These are phyloP conservation scores for Neolamprologus modestus DNA, from an alignment of 2,113 vertebrate genomes.

Conservation along the genomic window DNA sequence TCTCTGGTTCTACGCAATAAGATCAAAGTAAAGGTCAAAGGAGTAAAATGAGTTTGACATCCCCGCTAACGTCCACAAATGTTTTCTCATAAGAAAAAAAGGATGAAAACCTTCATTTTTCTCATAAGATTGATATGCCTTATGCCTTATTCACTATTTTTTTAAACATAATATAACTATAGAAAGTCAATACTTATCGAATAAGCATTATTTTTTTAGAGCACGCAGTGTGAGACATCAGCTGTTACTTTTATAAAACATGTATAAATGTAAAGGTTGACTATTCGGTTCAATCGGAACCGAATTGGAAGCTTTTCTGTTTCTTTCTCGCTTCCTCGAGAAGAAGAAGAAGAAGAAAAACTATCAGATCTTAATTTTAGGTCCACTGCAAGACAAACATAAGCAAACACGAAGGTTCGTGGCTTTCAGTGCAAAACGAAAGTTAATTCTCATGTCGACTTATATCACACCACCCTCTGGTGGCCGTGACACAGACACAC, in stretches of 20 bases:
- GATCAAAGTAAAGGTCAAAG: neutral
- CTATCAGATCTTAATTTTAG: neutral
- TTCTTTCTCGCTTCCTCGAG: neutral
- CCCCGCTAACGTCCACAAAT: neutral
- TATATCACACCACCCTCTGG: slow-evolving; percentile 14
- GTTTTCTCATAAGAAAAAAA: neutral
- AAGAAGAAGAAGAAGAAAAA: neutral
- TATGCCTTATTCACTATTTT: neutral
- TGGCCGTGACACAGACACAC: neutral
- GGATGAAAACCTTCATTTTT: neutral
- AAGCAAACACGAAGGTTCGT: neutral
- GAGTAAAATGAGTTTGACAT: neutral
- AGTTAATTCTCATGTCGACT: neutral
- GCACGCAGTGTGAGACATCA: neutral
- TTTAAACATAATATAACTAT: neutral
- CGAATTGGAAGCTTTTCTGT: neutral
- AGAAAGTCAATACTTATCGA: neutral
- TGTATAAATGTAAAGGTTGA: neutral
- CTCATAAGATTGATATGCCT: neutral
- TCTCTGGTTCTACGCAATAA: neutral
- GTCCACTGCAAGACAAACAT: neutral
- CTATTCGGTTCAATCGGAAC: neutral
- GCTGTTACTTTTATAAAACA: neutral
- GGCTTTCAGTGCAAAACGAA: neutral
- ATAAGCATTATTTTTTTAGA: neutral